Conservation (phyloP, 2,888 invertebrate species). For the Nephrotoma guestfalica region DNA sequence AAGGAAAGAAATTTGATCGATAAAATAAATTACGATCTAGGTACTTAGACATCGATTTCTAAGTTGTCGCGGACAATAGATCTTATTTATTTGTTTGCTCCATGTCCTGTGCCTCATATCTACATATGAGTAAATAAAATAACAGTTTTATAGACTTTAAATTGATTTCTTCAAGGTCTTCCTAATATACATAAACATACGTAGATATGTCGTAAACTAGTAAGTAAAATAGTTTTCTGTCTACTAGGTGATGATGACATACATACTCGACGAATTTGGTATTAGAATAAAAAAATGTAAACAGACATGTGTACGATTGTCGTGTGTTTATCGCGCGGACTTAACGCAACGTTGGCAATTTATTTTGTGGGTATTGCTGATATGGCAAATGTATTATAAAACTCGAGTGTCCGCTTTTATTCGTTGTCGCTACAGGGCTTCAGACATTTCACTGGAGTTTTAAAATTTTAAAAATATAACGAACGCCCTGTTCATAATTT, state of each 20-base stretch:
- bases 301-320: background rate
- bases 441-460: too few species aligned
- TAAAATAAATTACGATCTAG: too few species aligned
- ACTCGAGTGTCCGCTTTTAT: too few species aligned
- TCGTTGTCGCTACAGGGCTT: too few species aligned
- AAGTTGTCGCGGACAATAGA: background rate
- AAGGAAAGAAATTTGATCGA: background rate
- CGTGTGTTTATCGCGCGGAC: background rate
- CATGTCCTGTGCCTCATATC: background rate
- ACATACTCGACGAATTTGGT: background rate
- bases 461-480: too few species aligned
- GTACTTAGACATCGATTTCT: too few species aligned
- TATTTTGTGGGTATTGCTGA: background rate
- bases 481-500: too few species aligned
- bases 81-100: background rate
- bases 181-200: background rate
- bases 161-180: background rate
- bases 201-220: background rate
- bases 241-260: background rate
- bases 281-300: background rate
- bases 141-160: background rate
- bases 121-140: background rate
- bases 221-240: background rate
- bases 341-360: background rate
- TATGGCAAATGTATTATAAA: background rate